Evolutionary conservation across 2,797 vertebrate species (phyloP).

Genomic region (Crocodylus rhombifer): DNA sequence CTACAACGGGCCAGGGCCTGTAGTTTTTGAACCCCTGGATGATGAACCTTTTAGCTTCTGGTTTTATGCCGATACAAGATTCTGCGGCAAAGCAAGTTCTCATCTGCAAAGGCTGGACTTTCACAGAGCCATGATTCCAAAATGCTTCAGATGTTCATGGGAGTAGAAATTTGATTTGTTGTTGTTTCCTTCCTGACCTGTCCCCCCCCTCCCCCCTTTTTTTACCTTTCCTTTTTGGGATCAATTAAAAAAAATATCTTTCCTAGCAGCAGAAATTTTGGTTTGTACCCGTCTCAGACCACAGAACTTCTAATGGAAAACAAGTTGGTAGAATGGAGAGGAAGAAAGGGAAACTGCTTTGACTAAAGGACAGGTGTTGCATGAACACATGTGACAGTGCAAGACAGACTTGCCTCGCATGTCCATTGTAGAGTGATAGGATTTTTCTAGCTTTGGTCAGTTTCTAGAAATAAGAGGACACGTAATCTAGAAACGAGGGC

Average conservation of each 20-base stretch:
- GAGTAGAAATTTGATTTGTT: not conserved
- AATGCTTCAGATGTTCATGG: too few species aligned
- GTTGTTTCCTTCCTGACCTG: not conserved
- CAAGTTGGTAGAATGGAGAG: not conserved
- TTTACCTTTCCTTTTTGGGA: not conserved
- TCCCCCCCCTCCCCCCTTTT: too few species aligned
- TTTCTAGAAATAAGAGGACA: not conserved
- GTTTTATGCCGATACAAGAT: not conserved
- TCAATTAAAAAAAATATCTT: not conserved
- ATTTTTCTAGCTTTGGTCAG: not conserved
- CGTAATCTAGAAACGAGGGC: not conserved
- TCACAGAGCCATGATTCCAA: not conserved
- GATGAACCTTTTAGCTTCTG: not conserved
- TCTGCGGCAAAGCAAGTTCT: not conserved
- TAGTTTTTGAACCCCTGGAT: not conserved
- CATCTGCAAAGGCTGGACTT: not conserved
- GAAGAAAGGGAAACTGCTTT: not conserved
- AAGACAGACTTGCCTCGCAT: too few species aligned
- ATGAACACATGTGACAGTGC: too few species aligned
- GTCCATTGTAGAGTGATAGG: not conserved
- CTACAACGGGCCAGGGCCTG: not conserved
- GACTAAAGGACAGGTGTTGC: not conserved
- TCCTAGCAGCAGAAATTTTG: not conserved
- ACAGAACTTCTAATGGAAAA: not conserved
- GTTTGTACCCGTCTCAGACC: not conserved